Base-by-base conservation (phyloP, 2,888 invertebrate genomes). In the Deilephila porcellus region DNA sequence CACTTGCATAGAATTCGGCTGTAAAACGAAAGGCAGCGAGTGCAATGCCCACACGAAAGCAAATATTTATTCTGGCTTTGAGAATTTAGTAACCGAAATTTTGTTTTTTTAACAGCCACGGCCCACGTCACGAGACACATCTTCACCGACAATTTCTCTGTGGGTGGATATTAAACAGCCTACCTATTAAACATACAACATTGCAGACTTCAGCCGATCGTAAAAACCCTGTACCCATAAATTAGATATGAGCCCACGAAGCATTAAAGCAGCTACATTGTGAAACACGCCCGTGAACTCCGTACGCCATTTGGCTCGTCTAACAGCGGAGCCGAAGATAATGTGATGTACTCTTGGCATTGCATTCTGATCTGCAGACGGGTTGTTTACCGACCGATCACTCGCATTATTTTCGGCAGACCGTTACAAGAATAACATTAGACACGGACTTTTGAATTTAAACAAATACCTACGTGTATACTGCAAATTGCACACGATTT, bases 201-300 rank as follows among this genome's bases (percentile, higher is more conserved):
- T 14, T 45, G 45, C 45, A 45, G 45, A 45, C 45, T 45, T 45
- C 3, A 45, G 3, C 45, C 11, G 45, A 45, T 45, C 45, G 45
- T 45, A 45, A 45, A 45, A 45, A 45, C 45, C 45, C 3, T 14
- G 3, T 32, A 32, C 32, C 32, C 14, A 45, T 45, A 45, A 45
- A 45, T 45, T 45, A 45, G 3, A 45, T 45, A 45, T 64, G 64
- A 64, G n/a, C 45, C 32, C 37, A 64, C 37, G 20, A 45, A 20
- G 20, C 64, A 64, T 25, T 52, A 67, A 67, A 20, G 25, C 6
- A 17, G 45, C 7, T 14, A 20, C 25, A 25, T 67, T 67, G 79
- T 81, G 83, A 77, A 86, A 85, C 81, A 74, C 76, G 87, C 80
- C 88, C 90, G 80, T 88, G 88, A 89, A 88, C 87, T 81, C 76